Conservation (phyloP, 2,888 invertebrate species). For the Ormyrus labotus region DNA sequence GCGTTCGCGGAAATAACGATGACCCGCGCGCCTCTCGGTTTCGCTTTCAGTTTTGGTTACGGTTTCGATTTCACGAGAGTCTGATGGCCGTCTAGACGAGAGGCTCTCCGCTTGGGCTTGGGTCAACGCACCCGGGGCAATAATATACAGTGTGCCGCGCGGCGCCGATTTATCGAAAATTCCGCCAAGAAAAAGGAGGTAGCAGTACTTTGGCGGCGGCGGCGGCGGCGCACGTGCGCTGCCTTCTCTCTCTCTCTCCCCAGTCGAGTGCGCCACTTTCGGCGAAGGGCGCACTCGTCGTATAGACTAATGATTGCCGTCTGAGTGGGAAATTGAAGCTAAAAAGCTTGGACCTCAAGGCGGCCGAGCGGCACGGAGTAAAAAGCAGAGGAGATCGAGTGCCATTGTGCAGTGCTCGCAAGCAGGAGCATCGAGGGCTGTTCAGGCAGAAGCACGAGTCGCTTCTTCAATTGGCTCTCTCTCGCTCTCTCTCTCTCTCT, state of each 20-base stretch:
- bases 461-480: too few relatives aligned
- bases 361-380: conserved; percentile 31
- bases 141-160: background rate
- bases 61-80: conserved; percentile 29
- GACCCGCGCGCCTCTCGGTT: conserved; percentile 14
- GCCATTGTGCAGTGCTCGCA: conserved; percentile 39
- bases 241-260: too few relatives aligned
- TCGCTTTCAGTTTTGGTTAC: conserved; percentile 34
- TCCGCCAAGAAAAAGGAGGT: background rate
- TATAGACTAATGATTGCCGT: conserved; percentile 73
- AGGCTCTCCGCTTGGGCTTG: too few relatives aligned
- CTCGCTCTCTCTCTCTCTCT: too few relatives aligned
- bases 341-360: conserved; percentile 68
- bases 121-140: conserved; percentile 16
- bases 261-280: conserved; percentile 40
- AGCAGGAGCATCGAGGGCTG: conserved; percentile 43
- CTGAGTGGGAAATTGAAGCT: conserved; percentile 74
- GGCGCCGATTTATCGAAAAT: background rate
- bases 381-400: conserved; percentile 36
- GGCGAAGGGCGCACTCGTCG: conserved; percentile 57
- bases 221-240: too few relatives aligned
- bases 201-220: too few relatives aligned
- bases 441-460: conserved; percentile 20
- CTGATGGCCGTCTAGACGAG: conserved; percentile 30
- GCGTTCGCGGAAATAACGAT: conserved; percentile 12